phyloP scores from a whole-genome alignment of 2,888 invertebrate genomes.

The Platypus cylindrus region DNA sequence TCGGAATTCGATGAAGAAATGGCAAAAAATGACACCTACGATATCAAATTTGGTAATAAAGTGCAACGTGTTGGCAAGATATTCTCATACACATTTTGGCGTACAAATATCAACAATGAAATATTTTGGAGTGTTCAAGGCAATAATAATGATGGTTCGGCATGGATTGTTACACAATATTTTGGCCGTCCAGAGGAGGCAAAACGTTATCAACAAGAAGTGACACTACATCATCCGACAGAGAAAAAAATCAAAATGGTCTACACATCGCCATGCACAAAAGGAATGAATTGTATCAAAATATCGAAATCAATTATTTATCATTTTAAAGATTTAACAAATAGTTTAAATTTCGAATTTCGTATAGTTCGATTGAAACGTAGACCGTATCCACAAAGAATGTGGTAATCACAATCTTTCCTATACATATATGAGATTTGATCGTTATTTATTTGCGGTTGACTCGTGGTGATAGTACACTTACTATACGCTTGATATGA shows the following conservation, averaged over 20 bases:
- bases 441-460: too few species aligned
- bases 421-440: too few species aligned
- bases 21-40: conserved; percentile 24
- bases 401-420: too few species aligned
- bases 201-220: conserved; percentile 28
- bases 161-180: conserved; percentile 30
- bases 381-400: conserved; percentile 24
- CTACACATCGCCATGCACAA: conserved; percentile 27
- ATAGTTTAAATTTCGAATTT: conserved; percentile 30
- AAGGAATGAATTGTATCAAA: conserved; percentile 28
- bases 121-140: conserved; percentile 35
- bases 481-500: too few species aligned
- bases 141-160: conserved; percentile 26
- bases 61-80: conserved; percentile 29
- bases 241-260: conserved; percentile 30
- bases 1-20: conserved; percentile 22
- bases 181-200: conserved; percentile 28
- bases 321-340: conserved; percentile 28
- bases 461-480: too few species aligned
- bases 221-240: conserved; percentile 29
- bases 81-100: conserved; percentile 33
- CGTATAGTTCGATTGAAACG: conserved; percentile 26
- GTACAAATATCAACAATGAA: conserved; percentile 29
- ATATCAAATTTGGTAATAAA: conserved; percentile 26
- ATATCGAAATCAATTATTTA: conserved; percentile 29